phyloP scores from a whole-genome alignment of 2,797 vertebrate genomes.

The Chloroceryle amazona region DNA sequence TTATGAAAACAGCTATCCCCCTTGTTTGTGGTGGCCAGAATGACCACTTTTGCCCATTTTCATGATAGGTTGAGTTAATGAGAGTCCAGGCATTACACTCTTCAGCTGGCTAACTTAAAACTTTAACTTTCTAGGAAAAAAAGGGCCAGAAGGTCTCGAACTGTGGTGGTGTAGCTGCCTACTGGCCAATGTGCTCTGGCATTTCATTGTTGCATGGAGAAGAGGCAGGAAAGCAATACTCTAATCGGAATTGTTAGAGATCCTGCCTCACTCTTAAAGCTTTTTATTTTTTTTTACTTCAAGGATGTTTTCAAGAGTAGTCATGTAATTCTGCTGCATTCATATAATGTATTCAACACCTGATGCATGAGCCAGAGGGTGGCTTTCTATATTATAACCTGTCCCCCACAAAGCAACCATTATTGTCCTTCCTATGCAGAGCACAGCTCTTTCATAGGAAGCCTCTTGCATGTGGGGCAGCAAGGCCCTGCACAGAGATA shows the following conservation, averaged over 20 bases:
- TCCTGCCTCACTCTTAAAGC: neutral
- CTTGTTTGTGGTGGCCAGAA: neutral
- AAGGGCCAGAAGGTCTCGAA: neutral
- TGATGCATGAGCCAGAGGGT: neutral
- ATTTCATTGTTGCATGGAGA: neutral
- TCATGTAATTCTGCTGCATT: neutral
- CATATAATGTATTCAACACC: neutral
- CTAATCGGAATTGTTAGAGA: neutral
- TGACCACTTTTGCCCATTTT: neutral
- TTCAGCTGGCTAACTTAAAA: neutral
- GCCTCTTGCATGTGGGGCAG: neutral
- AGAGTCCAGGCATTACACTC: neutral
- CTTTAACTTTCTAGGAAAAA: slow-evolving; percentile 42
- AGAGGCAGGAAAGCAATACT: neutral
- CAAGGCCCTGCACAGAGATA: neutral
- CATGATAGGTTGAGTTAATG: neutral
- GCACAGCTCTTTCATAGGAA: neutral
- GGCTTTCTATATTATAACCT: neutral
- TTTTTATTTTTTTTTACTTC: neutral
- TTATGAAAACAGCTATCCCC: neutral
- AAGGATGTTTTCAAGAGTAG: neutral
- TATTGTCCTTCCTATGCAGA: neutral
- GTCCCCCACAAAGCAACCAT: neutral
- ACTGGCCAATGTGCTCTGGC: neutral
- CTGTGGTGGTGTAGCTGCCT: neutral